Base-by-base conservation (phyloP, 2,797 vertebrate species). In the Clamator glandarius region DNA sequence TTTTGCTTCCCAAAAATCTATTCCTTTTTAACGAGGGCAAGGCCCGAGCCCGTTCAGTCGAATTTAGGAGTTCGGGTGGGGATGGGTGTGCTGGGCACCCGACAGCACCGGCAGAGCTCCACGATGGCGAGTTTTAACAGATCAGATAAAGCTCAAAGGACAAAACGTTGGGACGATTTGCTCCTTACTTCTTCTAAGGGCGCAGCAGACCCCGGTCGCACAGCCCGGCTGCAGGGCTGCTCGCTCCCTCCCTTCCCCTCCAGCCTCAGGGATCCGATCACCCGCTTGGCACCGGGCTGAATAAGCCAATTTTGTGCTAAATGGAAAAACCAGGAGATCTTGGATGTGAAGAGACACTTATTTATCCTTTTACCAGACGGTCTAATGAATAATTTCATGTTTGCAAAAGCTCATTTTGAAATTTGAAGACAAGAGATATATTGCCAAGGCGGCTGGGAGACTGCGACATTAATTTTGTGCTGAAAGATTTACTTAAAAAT, bases 401-500 rank as follows among this genome's bases (percentile, higher is more conserved):
- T 98, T 98, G 98, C 97, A 96, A 97, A 98, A 98, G 97, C 97
- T 98, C 97, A 97, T 98, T 98, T 97, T 97, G 97, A 98, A 98
- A 98, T 97, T 96, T 96, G 97, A 98, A 98, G 98, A 98, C 97
- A 98, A 98, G 97, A 97, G 98, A 98, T 97, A 97, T 97, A 97
- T 97, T 97, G 96, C 97, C 96, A 96, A 97, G 98, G 96, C 97
- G 66, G 97, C 97, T 97, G 97, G 97, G 97, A 97, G 97, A 96
- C 97, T 92, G 97, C 96, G 70, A 97, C 97, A 98, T 98, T 98
- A 97, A 98, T 98, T 98, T 97, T 97, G 97, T 97, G 97, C 97
- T 98, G 98, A 98, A 98, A 98, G 98, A 98, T 98, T 98, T 98
- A 98, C 97, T 97, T 97, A 98, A 98, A 98, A 98, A 98, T 98